Base-by-base conservation (phyloP, 2,113 vertebrate genomes). In the Xenopus borealis region DNA sequence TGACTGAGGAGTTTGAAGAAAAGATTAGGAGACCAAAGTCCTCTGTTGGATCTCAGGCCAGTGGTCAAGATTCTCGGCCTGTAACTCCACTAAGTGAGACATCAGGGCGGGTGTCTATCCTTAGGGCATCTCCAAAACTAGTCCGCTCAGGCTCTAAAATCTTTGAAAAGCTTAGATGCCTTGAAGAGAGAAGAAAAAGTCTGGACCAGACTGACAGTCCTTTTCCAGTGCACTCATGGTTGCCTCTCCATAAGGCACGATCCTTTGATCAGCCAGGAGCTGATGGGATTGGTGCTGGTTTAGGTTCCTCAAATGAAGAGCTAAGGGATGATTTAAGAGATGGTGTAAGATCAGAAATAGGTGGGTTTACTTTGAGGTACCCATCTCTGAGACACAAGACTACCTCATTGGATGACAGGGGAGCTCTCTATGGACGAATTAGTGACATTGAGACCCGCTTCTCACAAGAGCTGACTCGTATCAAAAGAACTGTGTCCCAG, bases 381-480 rank as follows among this genome's bases (percentile, higher is more conserved):
- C 89, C 88, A 61, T 89, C 93, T 79, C 95, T 99, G 81, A 93
- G 88, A 80, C 94, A 97, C 82, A 95, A 95, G 85, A 95, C 96
- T 0, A 91, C 96, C 1, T 98, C 96, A 0, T 84, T 98, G 7
- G 97, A 99, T 0, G 97, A 98, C 62, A 92, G 94, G 82, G 92
- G 94, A 14, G 90, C 91, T 55, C 93, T 94, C 12, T 86, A 92
- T 3, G 87, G 92, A 71, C 92, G 94, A 0, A 90, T 96, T 67
- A 92, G 94, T 0, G 94, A 96, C 79, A 92, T 99, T 1, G 96
- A 98, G 88, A 91, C 94, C 84, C 96, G 95, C 82, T 98, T 99
- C 78, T 94, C 94, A 0, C 94, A 95, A 82, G 97, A 99, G 83
- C 89, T 99, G 63, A 94, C 92, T 62, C 94, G 96, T 61, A 96